These are phyloP conservation scores for Mythimna albipuncta DNA, from an alignment of 2,888 invertebrate genomes.

Conservation along the genomic window DNA sequence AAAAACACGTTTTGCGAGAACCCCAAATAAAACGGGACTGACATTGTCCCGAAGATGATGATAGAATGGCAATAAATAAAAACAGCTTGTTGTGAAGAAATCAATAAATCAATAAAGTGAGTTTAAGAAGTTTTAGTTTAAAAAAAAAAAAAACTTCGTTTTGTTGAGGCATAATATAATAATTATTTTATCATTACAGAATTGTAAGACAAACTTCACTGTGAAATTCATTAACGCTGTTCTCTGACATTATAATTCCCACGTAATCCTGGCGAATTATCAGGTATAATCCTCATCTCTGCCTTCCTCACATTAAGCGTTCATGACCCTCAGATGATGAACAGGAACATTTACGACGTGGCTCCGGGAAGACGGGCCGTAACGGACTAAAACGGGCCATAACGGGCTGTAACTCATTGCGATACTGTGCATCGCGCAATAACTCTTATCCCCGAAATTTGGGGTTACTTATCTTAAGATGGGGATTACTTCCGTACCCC, in stretches of 20 bases:
- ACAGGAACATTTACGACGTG: conserved; percentile 53
- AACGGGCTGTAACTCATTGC: conserved; percentile 62
- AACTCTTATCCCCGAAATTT: conserved; percentile 63
- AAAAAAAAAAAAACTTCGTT: background rate
- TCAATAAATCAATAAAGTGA: background rate
- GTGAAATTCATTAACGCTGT: conserved; percentile 15
- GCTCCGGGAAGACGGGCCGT: conserved; percentile 44
- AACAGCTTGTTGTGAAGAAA: background rate
- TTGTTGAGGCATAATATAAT: background rate
- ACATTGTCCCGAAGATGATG: no score
- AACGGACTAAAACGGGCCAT: conserved; percentile 44
- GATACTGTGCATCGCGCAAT: conserved; percentile 63
- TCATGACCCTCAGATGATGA: conserved; percentile 41
- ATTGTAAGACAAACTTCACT: conserved; percentile 13
- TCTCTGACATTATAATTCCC: conserved; percentile 15
- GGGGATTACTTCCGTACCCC: conserved; percentile 56
- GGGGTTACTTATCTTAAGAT: conserved; percentile 68
- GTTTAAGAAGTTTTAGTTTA: background rate
- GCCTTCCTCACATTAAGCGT: conserved; percentile 23
- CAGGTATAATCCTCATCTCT: conserved; percentile 29
- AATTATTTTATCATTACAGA: background rate
- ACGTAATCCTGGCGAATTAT: conserved; percentile 26
- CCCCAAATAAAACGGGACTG: no score
- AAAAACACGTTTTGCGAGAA: no score
- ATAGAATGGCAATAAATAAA: conserved; percentile 5